A percentile compares a stretch with the other conserved stretches of the same genome.
Evolutionary conservation across 2,888 invertebrate genomes (phyloP).

Genomic region (Eulithis prunata): DNA sequence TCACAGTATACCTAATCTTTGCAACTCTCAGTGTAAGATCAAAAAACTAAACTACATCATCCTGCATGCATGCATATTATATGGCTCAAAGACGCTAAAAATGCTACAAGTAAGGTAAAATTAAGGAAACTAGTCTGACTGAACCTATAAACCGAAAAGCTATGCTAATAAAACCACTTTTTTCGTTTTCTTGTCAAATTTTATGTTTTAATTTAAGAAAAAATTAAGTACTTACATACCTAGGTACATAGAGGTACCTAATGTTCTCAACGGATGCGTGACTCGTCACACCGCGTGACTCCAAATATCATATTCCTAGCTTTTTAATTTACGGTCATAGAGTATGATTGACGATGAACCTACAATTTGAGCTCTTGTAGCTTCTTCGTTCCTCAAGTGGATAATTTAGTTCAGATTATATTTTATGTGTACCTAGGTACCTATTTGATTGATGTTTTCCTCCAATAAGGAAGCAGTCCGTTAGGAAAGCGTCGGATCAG

Average conservation of each 20-base stretch:
- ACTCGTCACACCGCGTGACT: constrained; percentile 37
- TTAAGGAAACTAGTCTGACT: neutral
- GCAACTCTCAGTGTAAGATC: constrained; percentile 9
- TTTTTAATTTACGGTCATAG: constrained; percentile 32
- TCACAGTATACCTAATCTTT: constrained; percentile 20
- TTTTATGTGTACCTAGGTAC: neutral
- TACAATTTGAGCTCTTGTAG: neutral
- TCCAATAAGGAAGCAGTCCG: neutral
- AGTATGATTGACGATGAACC: constrained; percentile 15
- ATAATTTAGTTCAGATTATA: neutral
- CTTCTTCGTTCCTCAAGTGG: neutral
- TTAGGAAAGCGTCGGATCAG: neutral
- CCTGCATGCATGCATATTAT: constrained; percentile 4
- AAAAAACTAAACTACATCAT: neutral
- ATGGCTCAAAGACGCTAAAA: neutral
- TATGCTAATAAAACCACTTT: neutral
- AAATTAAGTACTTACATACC: neutral
- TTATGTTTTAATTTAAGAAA: neutral
- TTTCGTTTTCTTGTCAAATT: neutral
- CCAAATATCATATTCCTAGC: constrained; percentile 29
- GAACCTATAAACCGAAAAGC: neutral
- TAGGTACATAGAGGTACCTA: neutral
- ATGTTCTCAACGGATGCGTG: constrained; percentile 36
- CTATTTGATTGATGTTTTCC: constrained; percentile 4
- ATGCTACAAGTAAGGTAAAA: neutral